Evolutionary conservation across 2,113 vertebrate genomes (phyloP), one percentile per base, ranked within the genome.

Genomic region (Neotoma lepida): DNA sequence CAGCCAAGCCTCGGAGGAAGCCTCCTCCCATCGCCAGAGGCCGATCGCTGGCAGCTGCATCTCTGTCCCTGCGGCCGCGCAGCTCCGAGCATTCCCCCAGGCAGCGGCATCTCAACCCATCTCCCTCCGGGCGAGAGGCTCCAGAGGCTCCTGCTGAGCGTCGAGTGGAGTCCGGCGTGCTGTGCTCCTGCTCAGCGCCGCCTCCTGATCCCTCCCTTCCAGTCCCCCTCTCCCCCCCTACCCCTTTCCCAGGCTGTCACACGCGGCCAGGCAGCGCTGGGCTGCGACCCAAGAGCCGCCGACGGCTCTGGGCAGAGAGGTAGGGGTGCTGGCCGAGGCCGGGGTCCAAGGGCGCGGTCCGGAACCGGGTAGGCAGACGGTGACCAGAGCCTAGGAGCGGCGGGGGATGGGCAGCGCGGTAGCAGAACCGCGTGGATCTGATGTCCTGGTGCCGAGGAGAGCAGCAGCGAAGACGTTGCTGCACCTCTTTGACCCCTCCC

Each of bases 51-150:
- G 86, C 88, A 39, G 93, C 90, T 4, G 95, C 95, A 96, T 95
- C 33, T 54, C 58, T 74, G 63, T 51, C 74, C 28, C 61, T 26
- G 56, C 63, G 26, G 90, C 85, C 49, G 66, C 77, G 51, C 90
- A 49, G 88, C 94, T 54, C 76, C n/a, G 66, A 88, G 63, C 82
- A 58, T 90, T 68, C 44, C 88, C 82, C 41, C 13, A 8, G 56
- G 78, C 63, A 39, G 49, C 20, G 73, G 86, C 97, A 96, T 97
- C 78, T 97, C 97, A 97, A 26, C 97, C 97, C 96, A 94, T 97
- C 44, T 86, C 94, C 88, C 81, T 20, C 14, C 20, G 63, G 63
- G 30, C 63, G 13, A 86, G 63, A 86, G 84, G 64, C 64, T 70
- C 61, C 1, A 6, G 56, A 54, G 51, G 64, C 87, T 74, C 86